Evolutionary conservation across 1,140 invertebrate genomes (phyloP), one percentile per base, ranked within the genome.

Genomic region (Drosophila jambulina): DNA sequence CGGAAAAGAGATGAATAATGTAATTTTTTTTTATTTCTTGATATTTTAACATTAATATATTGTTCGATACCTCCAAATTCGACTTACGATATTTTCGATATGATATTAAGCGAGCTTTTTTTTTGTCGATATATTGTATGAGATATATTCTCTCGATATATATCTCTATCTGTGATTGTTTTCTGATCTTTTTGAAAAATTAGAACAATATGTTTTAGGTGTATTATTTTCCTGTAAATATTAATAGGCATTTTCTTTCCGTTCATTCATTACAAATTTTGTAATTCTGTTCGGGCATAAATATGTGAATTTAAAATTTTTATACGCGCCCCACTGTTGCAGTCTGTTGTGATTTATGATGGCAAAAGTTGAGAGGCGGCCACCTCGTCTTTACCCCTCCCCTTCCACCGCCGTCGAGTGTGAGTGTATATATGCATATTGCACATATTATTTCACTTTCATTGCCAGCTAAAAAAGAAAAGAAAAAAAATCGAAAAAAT

Each of bases 371-470:
- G 60, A 68, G 64, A 64, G 59, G 43, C 65, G 61, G 27, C 48
- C 67, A 67, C 56, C 21, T 61, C 60, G 19, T 45, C 58, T 67
- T n/a, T 34, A 21, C 25, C 3, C 6, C 38, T 9, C 25, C 25
- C 29, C 36, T 19, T 38, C 27, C 6, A 12, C 13, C 13, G 8
- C 32, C 13, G 32, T 8, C 8, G 19, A 53, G 13, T 42, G 10
- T 60, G 25, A 46, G 25, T 36, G 17, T 38, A 23, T 63, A 34
- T 38, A 29, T 72, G 72, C 49, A 64, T 57, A 56, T 61, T 78
- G 60, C 46, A 56, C 51, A 74, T 54, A 36, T 72, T 80, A 69
- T 78, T 85, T 78, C 63, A 85, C 67, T 85, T 86, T 86, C 75
- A 81, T 78, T 71, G 69, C 67, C 53, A 71, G 40, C 42, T 64